phyloP scores from a whole-genome alignment of 30 jellyfish, hydroid and myxozoan genomes.

The Hydra vulgaris region DNA sequence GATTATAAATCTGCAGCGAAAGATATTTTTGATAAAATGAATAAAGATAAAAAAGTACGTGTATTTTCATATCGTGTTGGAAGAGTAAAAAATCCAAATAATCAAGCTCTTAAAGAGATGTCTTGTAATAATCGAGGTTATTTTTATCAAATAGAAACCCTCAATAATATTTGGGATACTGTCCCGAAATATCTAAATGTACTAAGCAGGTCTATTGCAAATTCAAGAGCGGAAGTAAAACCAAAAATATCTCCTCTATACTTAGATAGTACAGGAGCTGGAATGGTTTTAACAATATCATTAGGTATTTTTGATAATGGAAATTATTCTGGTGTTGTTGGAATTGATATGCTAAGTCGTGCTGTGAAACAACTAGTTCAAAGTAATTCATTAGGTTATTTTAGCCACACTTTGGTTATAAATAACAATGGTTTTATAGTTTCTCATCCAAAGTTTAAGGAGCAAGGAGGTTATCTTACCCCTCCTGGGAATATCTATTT shows the following conservation, averaged over 20 bases:
- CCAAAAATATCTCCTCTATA: constrained; percentile 21
- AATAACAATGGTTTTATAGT: constrained; percentile 21
- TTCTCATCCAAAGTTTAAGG: constrained; percentile 28
- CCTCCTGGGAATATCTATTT: constrained; percentile 66
- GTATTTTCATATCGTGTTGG: constrained; percentile 84
- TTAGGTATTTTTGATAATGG: constrained; percentile 10
- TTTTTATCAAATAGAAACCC: constrained; percentile 32
- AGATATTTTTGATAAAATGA: constrained; percentile 27
- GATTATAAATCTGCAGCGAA: constrained; percentile 27
- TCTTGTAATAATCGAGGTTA: constrained; percentile 77
- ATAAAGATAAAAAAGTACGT: constrained; percentile 33
- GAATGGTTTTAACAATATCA: constrained; percentile 27
- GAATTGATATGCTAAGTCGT: constrained; percentile 11
- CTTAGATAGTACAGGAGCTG: constrained; percentile 33
- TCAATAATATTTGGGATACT: constrained; percentile 41
- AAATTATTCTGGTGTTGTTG: constrained; percentile 17
- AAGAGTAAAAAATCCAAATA: constrained; percentile 57
- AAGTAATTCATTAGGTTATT: not conserved
- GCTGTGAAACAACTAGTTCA: not conserved
- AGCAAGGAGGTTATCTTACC: constrained; percentile 57
- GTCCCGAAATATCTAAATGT: constrained; percentile 18
- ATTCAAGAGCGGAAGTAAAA: not conserved
- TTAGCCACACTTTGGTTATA: constrained; percentile 22
- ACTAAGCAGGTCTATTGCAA: constrained; percentile 21
- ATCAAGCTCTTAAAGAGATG: constrained; percentile 64